These are phyloP conservation scores for Laspeyria flexula DNA, from an alignment of 2,888 invertebrate species.

Conservation along the genomic window DNA sequence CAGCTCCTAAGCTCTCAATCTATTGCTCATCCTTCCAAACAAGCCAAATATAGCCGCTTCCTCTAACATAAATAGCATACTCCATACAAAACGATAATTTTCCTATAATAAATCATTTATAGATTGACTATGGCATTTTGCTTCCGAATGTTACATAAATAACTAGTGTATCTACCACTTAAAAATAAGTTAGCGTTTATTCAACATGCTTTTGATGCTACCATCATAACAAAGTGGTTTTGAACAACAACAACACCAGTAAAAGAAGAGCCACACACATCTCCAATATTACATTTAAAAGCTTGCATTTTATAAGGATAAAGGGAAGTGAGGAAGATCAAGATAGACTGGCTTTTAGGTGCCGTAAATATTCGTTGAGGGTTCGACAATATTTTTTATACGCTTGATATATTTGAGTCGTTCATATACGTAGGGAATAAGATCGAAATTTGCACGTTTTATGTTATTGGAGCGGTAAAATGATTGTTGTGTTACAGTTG, in stretches of 20 bases:
- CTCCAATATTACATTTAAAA: constrained; percentile 13
- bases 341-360: constrained; percentile 51
- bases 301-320: constrained; percentile 7
- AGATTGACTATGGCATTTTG: constrained; percentile 72
- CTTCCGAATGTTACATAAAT: constrained; percentile 75
- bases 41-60: constrained; percentile 26
- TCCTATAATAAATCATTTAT: constrained; percentile 70
- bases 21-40: constrained; percentile 5
- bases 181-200: constrained; percentile 77
- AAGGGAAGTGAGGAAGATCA: constrained; percentile 48
- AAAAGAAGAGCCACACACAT: constrained; percentile 41
- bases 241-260: constrained; percentile 42
- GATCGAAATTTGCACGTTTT: constrained; percentile 43
- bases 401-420: constrained; percentile 19
- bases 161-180: constrained; percentile 70
- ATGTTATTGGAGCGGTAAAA: neutral
- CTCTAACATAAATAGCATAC: constrained; percentile 28
- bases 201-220: constrained; percentile 57
- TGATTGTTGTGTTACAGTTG: constrained; percentile 52
- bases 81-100: constrained; percentile 58
- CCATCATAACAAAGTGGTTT: constrained; percentile 70
- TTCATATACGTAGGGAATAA: constrained; percentile 43
- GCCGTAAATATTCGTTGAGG: constrained; percentile 73
- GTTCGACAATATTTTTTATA: constrained; percentile 51
- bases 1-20: neutral